Evolutionary conservation across 2,888 invertebrate genomes (phyloP), one percentile per base, ranked within the genome.

Genomic region (Aquatica leii): DNA sequence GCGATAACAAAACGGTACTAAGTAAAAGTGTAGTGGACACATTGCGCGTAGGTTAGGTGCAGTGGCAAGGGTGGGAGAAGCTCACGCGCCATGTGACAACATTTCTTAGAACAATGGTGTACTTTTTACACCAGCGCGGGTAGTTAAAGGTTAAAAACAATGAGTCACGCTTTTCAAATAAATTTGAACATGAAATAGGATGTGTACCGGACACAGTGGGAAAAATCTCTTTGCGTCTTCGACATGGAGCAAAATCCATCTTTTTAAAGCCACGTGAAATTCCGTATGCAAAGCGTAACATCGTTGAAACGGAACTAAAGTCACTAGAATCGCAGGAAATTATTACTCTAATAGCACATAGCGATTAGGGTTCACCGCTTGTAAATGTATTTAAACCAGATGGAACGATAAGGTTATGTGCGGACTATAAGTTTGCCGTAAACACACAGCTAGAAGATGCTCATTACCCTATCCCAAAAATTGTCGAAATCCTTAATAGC

Each of bases 291-390:
- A 37, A 37, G 9, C 37, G 37, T 2, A 37, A 37, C 11, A 11
- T 37, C 2, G 11, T 37, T 11, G 37, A 37, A 37, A 8, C 37
- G n/a, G 37, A 37, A 37, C 37, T 37, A 4, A 37, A 37, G 37
- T 37, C 37, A 37, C 12, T 37, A 37, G 37, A 37, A 37, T 37
- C 37, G 37, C 37, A 37, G 11, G 37, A 12, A 37, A 37, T 37
- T 8, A 37, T 37, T 37, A 37, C 37, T 37, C 37, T 11, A 37
- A 4, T 37, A 37, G 2, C 24, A 9, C 11, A n/a, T 37, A 37
- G 37, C 37, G 11, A 37, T n/a, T 9, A 2, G 37, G 37, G 37
- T 11, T 37, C 37, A 4, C 12, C 37, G 37, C 37, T 37, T 37
- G 37, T 37, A 37, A 37, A 37, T 37, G 11, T 37, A 37, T 12